A percentile compares a stretch with the other conserved stretches of the same genome.
Conservation (phyloP, 1,140 invertebrate genomes). For the Drosophila erecta region DNA sequence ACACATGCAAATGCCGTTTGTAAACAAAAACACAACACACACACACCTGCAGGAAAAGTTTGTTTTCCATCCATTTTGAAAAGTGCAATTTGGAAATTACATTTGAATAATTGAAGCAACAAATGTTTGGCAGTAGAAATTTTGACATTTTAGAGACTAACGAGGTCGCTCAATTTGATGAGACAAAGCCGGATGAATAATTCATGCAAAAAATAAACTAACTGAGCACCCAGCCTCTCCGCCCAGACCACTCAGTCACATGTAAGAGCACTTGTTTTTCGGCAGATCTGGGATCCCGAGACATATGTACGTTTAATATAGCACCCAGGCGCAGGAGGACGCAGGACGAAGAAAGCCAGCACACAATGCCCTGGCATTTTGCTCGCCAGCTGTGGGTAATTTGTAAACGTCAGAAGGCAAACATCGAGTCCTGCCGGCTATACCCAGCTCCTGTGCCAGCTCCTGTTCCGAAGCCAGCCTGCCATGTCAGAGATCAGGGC, state of each 20-base stretch:
- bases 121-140: constrained; percentile 73
- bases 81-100: constrained; percentile 74
- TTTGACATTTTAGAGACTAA: constrained; percentile 70
- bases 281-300: constrained; percentile 27
- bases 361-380: constrained; percentile 59
- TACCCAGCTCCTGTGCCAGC: constrained; percentile 4
- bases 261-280: constrained; percentile 73
- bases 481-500: constrained; percentile 66
- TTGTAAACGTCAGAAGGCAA: constrained; percentile 82
- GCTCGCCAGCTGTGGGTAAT: constrained; percentile 77
- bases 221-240: constrained; percentile 15
- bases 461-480: constrained; percentile 6
- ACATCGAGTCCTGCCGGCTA: constrained; percentile 69
- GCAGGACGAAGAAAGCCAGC: background rate
- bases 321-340: constrained; percentile 51
- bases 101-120: constrained; percentile 80
- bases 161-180: constrained; percentile 77
- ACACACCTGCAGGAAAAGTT: background rate
- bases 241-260: constrained; percentile 15
- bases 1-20: constrained; percentile 9
- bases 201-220: constrained; percentile 74
- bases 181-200: constrained; percentile 71
- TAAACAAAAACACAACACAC: constrained; percentile 17
- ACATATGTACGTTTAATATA: constrained; percentile 81
- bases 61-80: constrained; percentile 22